These are phyloP conservation scores for Epinephelus cyanopodus DNA, from an alignment of 2,113 vertebrate species.

Conservation along the genomic window DNA sequence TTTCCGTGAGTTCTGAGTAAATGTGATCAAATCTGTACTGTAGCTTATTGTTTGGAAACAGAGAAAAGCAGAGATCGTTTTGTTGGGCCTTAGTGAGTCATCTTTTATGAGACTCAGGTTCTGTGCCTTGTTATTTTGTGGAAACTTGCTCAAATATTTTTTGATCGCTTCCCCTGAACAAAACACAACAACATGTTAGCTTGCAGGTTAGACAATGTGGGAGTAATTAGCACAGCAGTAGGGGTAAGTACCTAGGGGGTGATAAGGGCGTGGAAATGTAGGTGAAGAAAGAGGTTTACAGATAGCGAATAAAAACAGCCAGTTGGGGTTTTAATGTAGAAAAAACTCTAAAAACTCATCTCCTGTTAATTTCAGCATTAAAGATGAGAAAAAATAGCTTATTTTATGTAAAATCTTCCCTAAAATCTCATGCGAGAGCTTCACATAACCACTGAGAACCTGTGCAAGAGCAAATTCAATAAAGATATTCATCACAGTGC, in stretches of 20 bases:
- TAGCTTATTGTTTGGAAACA: conserved; percentile 42
- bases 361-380: background rate
- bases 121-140: background rate
- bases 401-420: background rate
- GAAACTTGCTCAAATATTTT: conserved; percentile 44
- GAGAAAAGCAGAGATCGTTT: background rate
- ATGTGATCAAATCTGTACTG: background rate
- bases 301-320: background rate
- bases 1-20: conserved; percentile 29
- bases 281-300: background rate
- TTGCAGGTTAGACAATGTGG: conserved; percentile 42
- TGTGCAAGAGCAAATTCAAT: background rate
- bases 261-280: conserved; percentile 17
- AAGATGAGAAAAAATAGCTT: background rate
- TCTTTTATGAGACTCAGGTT: background rate
- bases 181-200: conserved; percentile 36
- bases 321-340: background rate
- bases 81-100: conserved; percentile 43
- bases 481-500: background rate
- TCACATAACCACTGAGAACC: background rate
- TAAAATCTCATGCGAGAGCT: background rate
- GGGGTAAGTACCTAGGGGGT: conserved; percentile 25
- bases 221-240: conserved; percentile 37
- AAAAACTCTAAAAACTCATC: background rate
- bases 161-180: conserved; percentile 37